Conservation (phyloP, 2,797 vertebrate genomes). For the Coreius guichenoti region DNA sequence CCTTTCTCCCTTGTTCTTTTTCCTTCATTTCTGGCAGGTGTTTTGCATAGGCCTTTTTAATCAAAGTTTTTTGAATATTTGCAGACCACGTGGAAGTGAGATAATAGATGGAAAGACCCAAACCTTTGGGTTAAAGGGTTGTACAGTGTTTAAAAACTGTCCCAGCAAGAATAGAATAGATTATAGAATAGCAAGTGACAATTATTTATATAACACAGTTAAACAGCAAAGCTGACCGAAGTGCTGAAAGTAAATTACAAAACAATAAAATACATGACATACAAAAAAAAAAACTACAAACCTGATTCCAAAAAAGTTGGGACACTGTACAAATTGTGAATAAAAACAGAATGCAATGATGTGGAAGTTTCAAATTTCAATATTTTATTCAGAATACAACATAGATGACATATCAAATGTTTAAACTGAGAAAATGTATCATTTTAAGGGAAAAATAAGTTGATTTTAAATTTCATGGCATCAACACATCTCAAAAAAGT, state of each 20-base stretch:
- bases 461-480: too few species aligned
- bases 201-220: not conserved
- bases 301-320: too few species aligned
- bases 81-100: not conserved
- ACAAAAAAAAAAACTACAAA: not conserved
- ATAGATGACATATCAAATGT: too few species aligned
- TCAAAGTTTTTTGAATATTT: not conserved
- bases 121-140: not conserved
- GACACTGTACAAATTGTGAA: too few species aligned
- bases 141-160: not conserved
- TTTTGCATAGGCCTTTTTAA: not conserved
- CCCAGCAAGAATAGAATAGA: not conserved
- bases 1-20: conserved; percentile 2
- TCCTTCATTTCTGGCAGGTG: not conserved
- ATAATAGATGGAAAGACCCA: not conserved
- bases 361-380: too few species aligned
- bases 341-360: too few species aligned
- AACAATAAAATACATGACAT: not conserved
- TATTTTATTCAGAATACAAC: too few species aligned
- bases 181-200: not conserved
- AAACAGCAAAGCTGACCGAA: not conserved
- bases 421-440: too few species aligned
- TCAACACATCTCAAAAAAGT: too few species aligned
- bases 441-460: too few species aligned
- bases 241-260: not conserved